A percentile compares a stretch with the other conserved stretches of the same genome.
Conservation (phyloP, 2,888 invertebrate species). For the Argyresthia goedartella region DNA sequence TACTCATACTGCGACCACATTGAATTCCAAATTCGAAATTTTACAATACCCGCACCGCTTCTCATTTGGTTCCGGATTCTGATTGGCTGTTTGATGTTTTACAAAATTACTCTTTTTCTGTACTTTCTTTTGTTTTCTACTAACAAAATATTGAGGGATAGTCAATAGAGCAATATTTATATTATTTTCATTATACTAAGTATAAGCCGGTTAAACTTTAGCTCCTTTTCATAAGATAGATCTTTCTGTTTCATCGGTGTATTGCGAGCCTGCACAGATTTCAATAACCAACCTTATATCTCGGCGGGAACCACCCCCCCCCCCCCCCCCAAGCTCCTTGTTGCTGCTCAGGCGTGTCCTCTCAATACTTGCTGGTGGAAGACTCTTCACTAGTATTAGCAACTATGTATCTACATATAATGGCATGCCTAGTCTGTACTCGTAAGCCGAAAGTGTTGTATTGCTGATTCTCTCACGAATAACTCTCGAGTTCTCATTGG, state of each 20-base stretch:
- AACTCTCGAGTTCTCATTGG: constrained; percentile 38
- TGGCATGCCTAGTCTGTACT: constrained; percentile 4
- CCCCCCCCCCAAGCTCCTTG: no score
- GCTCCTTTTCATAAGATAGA: no score
- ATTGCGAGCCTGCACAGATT: no score
- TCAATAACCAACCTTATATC: no score
- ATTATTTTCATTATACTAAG: no score
- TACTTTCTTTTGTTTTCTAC: not conserved
- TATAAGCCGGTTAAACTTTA: no score
- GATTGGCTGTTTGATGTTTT: not conserved
- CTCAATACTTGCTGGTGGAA: not conserved
- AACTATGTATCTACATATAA: not conserved
- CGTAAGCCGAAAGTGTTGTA: constrained; percentile 28
- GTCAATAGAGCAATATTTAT: no score
- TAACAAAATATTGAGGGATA: no score
- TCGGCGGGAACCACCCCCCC: no score
- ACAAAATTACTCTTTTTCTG: not conserved
- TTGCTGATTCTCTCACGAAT: constrained; percentile 29
- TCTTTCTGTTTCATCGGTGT: no score
- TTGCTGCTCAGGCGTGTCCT: no score
- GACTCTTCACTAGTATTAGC: not conserved
- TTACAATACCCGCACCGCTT: not conserved
- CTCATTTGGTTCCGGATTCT: not conserved
- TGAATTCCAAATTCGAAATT: not conserved
- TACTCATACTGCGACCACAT: not conserved